These are phyloP conservation scores for Vulpes vulpes DNA, from an alignment of 2,113 vertebrate genomes.

Conservation along the genomic window DNA sequence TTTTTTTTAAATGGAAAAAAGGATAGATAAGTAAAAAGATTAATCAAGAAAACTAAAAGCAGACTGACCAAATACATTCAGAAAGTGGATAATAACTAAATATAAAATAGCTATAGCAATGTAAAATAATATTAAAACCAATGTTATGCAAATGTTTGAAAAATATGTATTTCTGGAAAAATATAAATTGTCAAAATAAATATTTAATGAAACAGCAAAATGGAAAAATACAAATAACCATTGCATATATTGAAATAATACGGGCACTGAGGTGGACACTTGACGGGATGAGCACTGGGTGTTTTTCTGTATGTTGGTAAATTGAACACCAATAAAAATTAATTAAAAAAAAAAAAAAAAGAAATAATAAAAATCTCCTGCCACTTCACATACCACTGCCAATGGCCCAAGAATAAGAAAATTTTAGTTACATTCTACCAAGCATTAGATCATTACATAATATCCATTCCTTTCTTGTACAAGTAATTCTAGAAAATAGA, in stretches of 20 bases:
- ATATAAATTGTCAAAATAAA: neutral
- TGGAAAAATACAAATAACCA: neutral
- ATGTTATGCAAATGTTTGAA: neutral
- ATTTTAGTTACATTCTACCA: neutral
- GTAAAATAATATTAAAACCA: neutral
- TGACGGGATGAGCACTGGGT: too few relatives aligned
- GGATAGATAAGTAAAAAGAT: neutral
- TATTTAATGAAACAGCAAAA: neutral
- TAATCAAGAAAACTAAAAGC: neutral
- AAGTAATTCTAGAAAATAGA: neutral
- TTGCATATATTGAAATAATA: neutral
- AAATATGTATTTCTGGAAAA: constrained; percentile 17
- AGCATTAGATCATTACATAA: neutral
- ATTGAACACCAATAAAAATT: too few relatives aligned
- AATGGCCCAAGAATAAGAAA: neutral
- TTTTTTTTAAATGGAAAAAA: neutral
- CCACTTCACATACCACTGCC: neutral
- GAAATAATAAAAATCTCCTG: neutral
- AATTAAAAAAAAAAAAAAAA: too few relatives aligned
- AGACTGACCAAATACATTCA: neutral
- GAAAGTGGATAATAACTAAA: neutral
- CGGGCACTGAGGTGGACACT: too few relatives aligned
- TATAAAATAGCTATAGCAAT: neutral
- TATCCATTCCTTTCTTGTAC: neutral
- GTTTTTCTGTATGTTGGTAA: too few relatives aligned